Evolutionary conservation across 2,113 vertebrate species (phyloP), one percentile per base, ranked within the genome.

Genomic region (Pogonocichla stellata): DNA sequence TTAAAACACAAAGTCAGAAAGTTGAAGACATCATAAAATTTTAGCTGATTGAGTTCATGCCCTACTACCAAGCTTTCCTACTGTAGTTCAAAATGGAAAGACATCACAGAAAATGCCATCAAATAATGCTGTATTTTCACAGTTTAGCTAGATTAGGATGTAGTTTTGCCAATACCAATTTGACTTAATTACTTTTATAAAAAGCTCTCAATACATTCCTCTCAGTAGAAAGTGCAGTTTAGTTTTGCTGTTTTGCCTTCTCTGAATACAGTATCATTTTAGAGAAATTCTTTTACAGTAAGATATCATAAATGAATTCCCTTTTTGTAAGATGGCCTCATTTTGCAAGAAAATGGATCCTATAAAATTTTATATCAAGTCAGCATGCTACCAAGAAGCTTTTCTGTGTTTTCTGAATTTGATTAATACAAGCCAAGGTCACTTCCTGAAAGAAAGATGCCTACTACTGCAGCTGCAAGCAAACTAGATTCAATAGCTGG

Each of bases 371-470:
- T 98, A 93, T 91, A 97, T 97, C 97, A 97, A 97, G 97, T 98
- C 98, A 98, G 98, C 97, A 98, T 94, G 96, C 98, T 98, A 97
- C 96, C 97, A 97, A 98, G 96, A 94, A 97, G 97, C 97, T 98
- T 98, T 97, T 98, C 95, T 97, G 86, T 98, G 92, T 97, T 97
- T 97, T 98, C 96, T 98, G 97, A 98, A 98, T 98, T 98, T 98
- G 98, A 98, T 98, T 98, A 98, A 98, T 98, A 96, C 96, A 96
- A 98, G 96, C 90, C 97, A 98, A 98, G 98, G 98, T 98, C 98
- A 98, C 97, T 98, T 98, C 97, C 98, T 97, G 97, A 97, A 98
- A 97, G 96, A 98, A 97, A 96, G 96, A 98, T 98, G 97, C 96
- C 97, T 97, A 98, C 97, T 84, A 91, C 56, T 96, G 97, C 98